Evolutionary conservation across 2,888 invertebrate genomes (phyloP).

Genomic region (Acrobasis repandana): DNA sequence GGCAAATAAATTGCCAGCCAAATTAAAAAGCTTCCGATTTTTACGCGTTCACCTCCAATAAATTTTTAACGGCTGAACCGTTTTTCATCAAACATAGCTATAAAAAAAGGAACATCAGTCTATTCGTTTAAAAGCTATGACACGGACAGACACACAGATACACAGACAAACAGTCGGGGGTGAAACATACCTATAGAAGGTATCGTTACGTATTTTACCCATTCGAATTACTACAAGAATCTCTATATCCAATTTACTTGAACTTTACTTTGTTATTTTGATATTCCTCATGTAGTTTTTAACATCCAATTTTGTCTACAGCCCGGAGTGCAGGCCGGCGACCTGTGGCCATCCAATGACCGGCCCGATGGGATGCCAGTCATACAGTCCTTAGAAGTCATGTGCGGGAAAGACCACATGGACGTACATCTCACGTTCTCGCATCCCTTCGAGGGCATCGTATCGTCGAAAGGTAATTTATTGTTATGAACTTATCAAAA

Average conservation of each 20-base stretch:
- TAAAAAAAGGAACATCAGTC: no score
- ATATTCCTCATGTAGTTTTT: background rate
- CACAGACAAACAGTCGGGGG: no score
- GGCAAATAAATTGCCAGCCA: no score
- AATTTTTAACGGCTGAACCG: no score
- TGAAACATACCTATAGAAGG: no score
- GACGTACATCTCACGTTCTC: conserved; percentile 96
- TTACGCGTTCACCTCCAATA: no score
- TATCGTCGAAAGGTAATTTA: conserved; percentile 91
- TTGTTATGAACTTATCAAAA: background rate
- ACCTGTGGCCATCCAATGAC: conserved; percentile 92
- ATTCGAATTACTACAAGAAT: no score
- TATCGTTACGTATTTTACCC: no score
- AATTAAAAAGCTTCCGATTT: no score
- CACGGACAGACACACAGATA: no score
- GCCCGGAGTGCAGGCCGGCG: conserved; percentile 82
- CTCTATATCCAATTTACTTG: background rate
- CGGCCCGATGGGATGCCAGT: conserved; percentile 95
- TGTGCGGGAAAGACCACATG: conserved; percentile 98
- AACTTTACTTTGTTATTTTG: background rate
- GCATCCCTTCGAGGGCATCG: conserved; percentile 96
- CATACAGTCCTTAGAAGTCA: conserved; percentile 94
- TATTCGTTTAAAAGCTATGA: no score
- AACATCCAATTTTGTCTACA: conserved; percentile 36
- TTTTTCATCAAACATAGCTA: no score